Evolutionary conservation across 2,797 vertebrate species (phyloP), one percentile per base, ranked within the genome.

Genomic region (Calcarius lapponicus): DNA sequence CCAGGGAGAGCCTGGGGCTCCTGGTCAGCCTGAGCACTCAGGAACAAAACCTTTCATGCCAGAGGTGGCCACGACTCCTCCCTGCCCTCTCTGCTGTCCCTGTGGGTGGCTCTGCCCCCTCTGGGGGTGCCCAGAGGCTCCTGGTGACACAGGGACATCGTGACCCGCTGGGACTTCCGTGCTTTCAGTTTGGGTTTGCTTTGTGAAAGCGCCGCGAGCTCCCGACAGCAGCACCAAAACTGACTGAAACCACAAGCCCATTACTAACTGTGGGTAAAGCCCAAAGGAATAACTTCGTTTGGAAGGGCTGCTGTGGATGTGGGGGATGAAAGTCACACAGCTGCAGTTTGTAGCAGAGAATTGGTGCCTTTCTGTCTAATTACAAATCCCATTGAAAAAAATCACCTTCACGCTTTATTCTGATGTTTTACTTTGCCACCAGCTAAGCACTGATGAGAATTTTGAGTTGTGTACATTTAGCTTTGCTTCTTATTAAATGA

Each of bases 41-140:
- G 81, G 26, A 58, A 45, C 34, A 20, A 57, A 87, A 21, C 1
- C 21, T 56, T 1, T 31, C 26, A 20, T 21, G 45, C 11, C 13
- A 31, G 19, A 2, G 5, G 43, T 7, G 31, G 51, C 36, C 40
- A 4, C 0, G 1, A 12, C 40, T 61, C 42, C 53, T 54, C 22
- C 51, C 45, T 12, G 32, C 7, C 13, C 24, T 51, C 20, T 7
- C 10, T 50, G 17, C 48, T 74, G 36, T 50, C 25, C 34, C 36
- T 5, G 42, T 5, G 58, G 7, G 4, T 11, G 51, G 21, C 81
- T 57, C 28, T 62, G 67, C 80, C 84, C 47, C 5, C 1, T 24
- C 12, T 51, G 71, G 74, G 73, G 38, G 17, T 57, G 54, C 69
- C 74, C 42, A 2, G 40, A 62, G 64, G 67, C 48, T 86, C 20